Conservation (phyloP, 2,113 vertebrate genomes). For the Oreochromis aureus region DNA sequence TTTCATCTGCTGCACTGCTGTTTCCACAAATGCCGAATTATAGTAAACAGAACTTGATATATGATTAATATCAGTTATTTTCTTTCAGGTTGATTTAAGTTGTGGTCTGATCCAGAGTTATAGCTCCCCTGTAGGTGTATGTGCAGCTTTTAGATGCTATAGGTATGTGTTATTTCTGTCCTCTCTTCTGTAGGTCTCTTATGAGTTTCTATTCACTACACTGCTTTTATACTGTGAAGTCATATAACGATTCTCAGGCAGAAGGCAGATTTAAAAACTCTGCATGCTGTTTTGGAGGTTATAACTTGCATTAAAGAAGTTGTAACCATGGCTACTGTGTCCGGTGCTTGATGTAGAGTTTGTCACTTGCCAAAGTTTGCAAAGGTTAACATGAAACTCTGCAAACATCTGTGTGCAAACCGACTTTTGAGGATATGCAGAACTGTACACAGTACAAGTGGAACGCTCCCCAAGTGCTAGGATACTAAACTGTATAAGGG, state of each 20-base stretch:
- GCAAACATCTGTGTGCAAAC: neutral
- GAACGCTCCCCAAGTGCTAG: neutral
- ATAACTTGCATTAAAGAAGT: neutral
- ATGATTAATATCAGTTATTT: neutral
- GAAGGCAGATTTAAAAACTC: neutral
- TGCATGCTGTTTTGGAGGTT: neutral
- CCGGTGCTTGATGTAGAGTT: neutral
- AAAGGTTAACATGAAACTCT: neutral
- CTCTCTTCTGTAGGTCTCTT: neutral
- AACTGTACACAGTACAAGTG: neutral
- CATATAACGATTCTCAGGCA: neutral
- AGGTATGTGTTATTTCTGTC: neutral
- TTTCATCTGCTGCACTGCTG: constrained; percentile 8
- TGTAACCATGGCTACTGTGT: neutral
- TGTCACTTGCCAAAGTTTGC: neutral
- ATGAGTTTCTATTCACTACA: neutral
- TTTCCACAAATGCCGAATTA: neutral
- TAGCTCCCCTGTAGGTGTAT: neutral
- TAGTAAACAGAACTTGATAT: neutral
- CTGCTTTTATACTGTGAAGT: neutral
- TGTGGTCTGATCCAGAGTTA: neutral
- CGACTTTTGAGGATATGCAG: neutral
- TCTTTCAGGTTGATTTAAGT: neutral
- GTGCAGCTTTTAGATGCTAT: neutral
- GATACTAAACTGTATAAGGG: neutral